phyloP scores from a whole-genome alignment of 2,113 vertebrate genomes.

The Gambusia affinis region DNA sequence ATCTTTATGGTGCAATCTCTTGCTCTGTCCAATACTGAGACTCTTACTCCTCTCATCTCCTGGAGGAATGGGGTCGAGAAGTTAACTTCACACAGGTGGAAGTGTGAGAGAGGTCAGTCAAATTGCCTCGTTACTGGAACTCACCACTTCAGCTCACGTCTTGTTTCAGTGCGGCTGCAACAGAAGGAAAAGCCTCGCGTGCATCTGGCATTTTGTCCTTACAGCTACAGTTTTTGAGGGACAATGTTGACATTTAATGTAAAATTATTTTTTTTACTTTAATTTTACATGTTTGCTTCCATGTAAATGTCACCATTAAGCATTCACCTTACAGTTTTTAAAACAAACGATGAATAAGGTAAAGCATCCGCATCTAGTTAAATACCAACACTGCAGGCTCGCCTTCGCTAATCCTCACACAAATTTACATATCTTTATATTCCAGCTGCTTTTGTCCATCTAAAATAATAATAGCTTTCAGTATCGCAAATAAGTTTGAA shows the following conservation, averaged over 20 bases:
- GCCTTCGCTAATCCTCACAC: not conserved
- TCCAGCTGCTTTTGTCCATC: not conserved
- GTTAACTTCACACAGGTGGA: conserved; percentile 46
- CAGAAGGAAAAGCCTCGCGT: not conserved
- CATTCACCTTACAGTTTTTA: not conserved
- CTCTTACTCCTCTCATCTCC: conserved; percentile 33
- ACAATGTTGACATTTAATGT: conserved; percentile 23
- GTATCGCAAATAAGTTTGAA: not conserved
- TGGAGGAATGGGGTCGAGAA: conserved; percentile 28
- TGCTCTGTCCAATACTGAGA: conserved; percentile 28
- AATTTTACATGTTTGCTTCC: conserved; percentile 10
- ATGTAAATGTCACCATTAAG: conserved; percentile 33
- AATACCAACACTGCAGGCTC: not conserved
- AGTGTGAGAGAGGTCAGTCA: conserved; percentile 41
- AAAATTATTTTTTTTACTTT: conserved; percentile 14
- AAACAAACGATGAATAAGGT: not conserved
- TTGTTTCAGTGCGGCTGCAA: conserved; percentile 1
- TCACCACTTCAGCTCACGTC: conserved; percentile 13
- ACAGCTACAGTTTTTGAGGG: not conserved
- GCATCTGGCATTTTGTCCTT: conserved; percentile 4
- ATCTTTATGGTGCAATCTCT: conserved; percentile 63
- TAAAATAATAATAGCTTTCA: not conserved
- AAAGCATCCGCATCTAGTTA: not conserved
- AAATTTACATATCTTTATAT: not conserved
- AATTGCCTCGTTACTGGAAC: conserved; percentile 11